phyloP scores from a whole-genome alignment of 1,140 invertebrate genomes.

The Cydia strobilella region DNA sequence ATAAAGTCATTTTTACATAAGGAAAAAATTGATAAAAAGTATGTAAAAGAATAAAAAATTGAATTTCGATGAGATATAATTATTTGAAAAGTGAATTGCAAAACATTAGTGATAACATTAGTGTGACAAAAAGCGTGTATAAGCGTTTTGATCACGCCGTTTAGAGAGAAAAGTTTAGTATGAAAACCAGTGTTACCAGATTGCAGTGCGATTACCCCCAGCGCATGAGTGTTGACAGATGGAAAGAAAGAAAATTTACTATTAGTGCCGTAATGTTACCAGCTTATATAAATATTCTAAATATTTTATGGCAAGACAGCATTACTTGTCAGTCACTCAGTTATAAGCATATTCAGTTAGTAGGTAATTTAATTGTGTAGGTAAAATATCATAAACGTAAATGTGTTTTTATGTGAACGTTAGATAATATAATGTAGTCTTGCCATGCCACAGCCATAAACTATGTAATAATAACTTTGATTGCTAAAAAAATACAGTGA shows the following conservation, averaged over 20 bases:
- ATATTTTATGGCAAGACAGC: constrained; percentile 55
- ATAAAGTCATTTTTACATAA: background rate
- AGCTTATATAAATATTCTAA: constrained; percentile 37
- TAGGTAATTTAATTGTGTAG: background rate
- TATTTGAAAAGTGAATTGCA: constrained; percentile 15
- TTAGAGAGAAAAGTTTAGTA: constrained; percentile 56
- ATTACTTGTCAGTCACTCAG: constrained; percentile 46
- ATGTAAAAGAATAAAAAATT: background rate
- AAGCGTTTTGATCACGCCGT: constrained; percentile 25
- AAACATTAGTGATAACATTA: constrained; percentile 24
- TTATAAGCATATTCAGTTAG: constrained; percentile 27
- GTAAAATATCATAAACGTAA: constrained; percentile 9
- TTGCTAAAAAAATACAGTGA: background rate
- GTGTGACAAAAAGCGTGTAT: constrained; percentile 33
- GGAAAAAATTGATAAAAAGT: background rate
- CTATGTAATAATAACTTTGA: background rate
- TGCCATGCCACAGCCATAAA: constrained; percentile 47
- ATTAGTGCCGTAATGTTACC: constrained; percentile 65
- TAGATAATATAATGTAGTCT: constrained; percentile 55
- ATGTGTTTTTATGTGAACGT: background rate
- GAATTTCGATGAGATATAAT: background rate
- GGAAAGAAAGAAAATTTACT: constrained; percentile 73
- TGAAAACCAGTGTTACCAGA: constrained; percentile 77
- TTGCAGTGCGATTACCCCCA: constrained; percentile 76
- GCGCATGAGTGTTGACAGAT: constrained; percentile 73